These are phyloP conservation scores for Hippolais icterina DNA, from an alignment of 2,113 vertebrate species.

Conservation along the genomic window DNA sequence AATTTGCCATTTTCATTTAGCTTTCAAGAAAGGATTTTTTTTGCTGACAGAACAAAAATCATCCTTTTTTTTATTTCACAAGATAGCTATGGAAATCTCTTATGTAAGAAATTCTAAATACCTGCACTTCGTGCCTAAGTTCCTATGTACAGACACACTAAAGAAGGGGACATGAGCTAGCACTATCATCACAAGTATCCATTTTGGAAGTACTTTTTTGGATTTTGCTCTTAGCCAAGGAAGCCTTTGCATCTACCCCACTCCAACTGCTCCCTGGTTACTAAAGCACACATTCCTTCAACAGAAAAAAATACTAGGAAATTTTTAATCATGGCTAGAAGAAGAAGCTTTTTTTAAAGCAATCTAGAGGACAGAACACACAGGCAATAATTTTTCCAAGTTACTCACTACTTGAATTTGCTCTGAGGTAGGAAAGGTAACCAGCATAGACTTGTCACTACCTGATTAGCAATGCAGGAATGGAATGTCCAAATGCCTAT, in stretches of 20 bases:
- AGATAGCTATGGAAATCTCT: neutral
- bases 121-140: neutral
- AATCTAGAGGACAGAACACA: neutral
- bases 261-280: neutral
- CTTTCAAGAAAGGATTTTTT: neutral
- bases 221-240: neutral
- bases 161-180: neutral
- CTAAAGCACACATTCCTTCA: neutral
- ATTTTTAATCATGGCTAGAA: neutral
- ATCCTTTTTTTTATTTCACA: neutral
- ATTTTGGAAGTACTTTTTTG: neutral
- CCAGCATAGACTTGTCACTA: conserved; percentile 16
- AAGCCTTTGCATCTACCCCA: neutral
- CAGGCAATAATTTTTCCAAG: neutral
- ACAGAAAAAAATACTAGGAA: neutral
- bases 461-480: conserved; percentile 12
- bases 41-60: neutral
- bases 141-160: neutral
- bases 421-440: neutral
- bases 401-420: neutral
- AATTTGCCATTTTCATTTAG: neutral
- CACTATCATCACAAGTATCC: neutral
- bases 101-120: neutral
- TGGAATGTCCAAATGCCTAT: conserved; percentile 23
- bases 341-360: neutral